Evolutionary conservation across 2,888 invertebrate species (phyloP), one percentile per base, ranked within the genome.

Genomic region (Pseudococcus viburni): DNA sequence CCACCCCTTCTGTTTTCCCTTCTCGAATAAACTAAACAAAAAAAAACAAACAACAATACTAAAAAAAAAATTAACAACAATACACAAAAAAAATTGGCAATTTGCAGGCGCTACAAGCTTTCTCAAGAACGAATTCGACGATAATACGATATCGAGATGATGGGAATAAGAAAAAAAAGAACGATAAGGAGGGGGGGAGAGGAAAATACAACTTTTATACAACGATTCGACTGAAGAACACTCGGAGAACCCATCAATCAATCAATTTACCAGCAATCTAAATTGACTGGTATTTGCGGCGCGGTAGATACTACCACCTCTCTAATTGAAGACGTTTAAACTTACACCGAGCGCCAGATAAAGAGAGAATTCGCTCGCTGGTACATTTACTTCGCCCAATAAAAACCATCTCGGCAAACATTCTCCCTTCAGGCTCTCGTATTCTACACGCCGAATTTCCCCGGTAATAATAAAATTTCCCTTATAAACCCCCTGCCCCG

Each of bases 291-390:
- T 26, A 55, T 55, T 55, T 68, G 26, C 68, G 68, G 22, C 68
- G 64, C 15, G 15, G 17, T 55, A 55, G 55, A 17, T 15, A 5
- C 11, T 55, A 55, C 55, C 55, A 55, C 55, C 55, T 55, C n/a
- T 68, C 68, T 68, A 68, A 68, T 68, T 68, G 68, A 68, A 68
- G 26, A 68, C 68, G 68, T 68, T 68, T 68, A 68, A 22, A 26
- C 26, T 68, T 26, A 68, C 68, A 68, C 68, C 68, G 68, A 11
- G 11, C 12, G 4, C 1, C 55, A n/a, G 55, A 55, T 55, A 55
- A 15, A 51, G 48, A 51, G 48, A 42, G 55, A 55, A 55, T 55
- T 55, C 55, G 12, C 15, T 51, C n/a, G 55, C 11, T 55, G 55
- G 55, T 55, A 17, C 55, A 55, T 55, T 55, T 55, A 55, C n/a